Conservation (phyloP, 2,888 invertebrate genomes). For the Cataglyphis albicans region DNA sequence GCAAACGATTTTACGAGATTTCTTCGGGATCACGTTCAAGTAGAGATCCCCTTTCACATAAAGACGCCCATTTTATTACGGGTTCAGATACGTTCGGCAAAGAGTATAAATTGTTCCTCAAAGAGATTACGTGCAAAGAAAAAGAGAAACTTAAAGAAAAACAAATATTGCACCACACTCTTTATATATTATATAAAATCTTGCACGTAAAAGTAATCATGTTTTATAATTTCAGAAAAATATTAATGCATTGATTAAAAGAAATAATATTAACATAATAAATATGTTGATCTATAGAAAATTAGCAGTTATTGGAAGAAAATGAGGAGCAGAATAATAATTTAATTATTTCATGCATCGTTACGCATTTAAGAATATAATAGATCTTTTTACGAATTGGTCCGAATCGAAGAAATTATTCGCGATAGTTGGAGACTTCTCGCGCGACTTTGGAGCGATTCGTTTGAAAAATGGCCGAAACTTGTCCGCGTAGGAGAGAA, state of each 20-base stretch:
- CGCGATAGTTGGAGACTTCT: slow-evolving; percentile 15
- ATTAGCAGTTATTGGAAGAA: background rate
- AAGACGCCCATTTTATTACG: slow-evolving; percentile 34
- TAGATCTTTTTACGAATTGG: background rate
- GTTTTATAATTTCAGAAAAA: background rate
- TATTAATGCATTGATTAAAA: slow-evolving; percentile 3
- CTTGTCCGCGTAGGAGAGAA: slow-evolving; percentile 24
- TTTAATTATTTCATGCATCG: slow-evolving; percentile 11
- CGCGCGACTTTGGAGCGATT: slow-evolving; percentile 11
- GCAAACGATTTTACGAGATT: slow-evolving; percentile 3
- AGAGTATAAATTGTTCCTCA: slow-evolving; percentile 22
- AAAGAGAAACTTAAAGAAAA: background rate
- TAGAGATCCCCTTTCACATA: slow-evolving; percentile 18
- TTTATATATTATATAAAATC: background rate
- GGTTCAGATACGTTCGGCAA: background rate
- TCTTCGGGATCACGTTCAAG: slow-evolving; percentile 25
- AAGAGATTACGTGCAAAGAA: background rate
- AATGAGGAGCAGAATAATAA: background rate
- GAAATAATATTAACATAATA: background rate
- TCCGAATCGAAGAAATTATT: slow-evolving; percentile 39
- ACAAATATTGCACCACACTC: background rate
- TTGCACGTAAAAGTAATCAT: background rate
- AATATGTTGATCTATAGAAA: background rate
- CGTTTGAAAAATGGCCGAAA: slow-evolving; percentile 46
- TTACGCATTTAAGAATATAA: slow-evolving; percentile 10